Evolutionary conservation across 2,888 invertebrate species (phyloP).

Genomic region (Geophilus truncorum): DNA sequence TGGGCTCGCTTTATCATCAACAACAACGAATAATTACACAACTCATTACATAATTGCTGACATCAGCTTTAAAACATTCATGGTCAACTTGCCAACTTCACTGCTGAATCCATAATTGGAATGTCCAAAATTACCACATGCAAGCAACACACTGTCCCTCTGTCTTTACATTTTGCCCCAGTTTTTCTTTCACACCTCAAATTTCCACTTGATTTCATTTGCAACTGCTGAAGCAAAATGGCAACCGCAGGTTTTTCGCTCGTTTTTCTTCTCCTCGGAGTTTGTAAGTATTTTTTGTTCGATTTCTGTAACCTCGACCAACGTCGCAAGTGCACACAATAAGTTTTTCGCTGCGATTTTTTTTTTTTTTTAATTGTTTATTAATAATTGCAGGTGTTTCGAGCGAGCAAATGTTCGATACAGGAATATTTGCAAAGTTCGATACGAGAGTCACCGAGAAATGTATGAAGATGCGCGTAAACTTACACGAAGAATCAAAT

Average conservation of each 20-base stretch:
- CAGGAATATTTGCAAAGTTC: too few relatives aligned
- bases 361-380: too few relatives aligned
- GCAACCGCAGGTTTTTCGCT: neutral
- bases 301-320: too few relatives aligned
- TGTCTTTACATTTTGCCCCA: neutral
- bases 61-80: neutral
- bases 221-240: neutral
- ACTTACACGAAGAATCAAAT: too few relatives aligned
- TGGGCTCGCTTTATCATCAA: neutral
- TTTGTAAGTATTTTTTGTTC: neutral
- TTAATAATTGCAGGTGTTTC: too few relatives aligned
- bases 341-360: too few relatives aligned
- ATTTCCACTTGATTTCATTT: neutral
- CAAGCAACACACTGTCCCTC: neutral
- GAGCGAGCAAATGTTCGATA: too few relatives aligned
- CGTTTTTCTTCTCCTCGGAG: neutral
- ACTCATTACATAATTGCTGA: neutral
- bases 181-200: neutral
- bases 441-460: too few relatives aligned
- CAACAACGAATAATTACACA: neutral
- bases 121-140: neutral
- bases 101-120: neutral
- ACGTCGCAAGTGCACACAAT: too few relatives aligned
- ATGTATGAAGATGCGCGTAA: too few relatives aligned
- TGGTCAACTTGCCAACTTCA: neutral